A percentile compares a stretch with the other conserved stretches of the same genome.
Conservation (phyloP, 2,888 invertebrate genomes). For the Drosophila parthenogenetica region DNA sequence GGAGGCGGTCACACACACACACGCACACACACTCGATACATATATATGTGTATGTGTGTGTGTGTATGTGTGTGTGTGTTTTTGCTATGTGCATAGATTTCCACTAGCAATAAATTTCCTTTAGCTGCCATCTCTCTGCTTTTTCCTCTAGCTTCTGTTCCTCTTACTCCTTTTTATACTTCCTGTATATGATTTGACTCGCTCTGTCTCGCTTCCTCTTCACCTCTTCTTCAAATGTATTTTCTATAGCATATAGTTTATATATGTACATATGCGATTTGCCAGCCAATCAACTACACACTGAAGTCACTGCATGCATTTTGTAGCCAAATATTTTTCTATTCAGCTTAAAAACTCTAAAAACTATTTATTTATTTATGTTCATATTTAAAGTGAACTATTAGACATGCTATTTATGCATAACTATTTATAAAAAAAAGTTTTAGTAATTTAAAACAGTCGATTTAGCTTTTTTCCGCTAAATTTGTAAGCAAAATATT, state of each 20-base stretch:
- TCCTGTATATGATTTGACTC: background rate
- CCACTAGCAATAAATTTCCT: conserved; percentile 48
- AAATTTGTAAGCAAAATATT: too few relatives aligned
- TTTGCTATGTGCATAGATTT: conserved; percentile 49
- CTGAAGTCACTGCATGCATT: background rate
- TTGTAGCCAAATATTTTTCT: background rate
- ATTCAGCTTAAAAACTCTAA: background rate
- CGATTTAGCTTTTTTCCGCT: too few relatives aligned
- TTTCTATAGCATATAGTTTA: conserved; percentile 7
- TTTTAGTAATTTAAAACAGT: too few relatives aligned
- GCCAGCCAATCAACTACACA: conserved; percentile 13
- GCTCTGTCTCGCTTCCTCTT: background rate
- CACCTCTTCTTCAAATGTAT: conserved; percentile 1
- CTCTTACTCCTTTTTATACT: background rate
- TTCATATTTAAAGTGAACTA: too few relatives aligned
- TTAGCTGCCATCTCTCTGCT: conserved; percentile 9
- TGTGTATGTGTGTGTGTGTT: conserved; percentile 3
- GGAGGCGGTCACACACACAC: conserved; percentile 35
- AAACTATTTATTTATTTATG: too few relatives aligned
- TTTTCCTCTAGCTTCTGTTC: background rate
- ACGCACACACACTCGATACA: conserved; percentile 7
- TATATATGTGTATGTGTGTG: background rate
- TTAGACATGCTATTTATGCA: too few relatives aligned
- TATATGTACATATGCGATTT: background rate
- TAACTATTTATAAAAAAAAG: too few relatives aligned